Percentiles rank a stretch among this genome's conserved stretches.
These are phyloP conservation scores for Drosophila mercatorum DNA, from an alignment of 2,888 invertebrate species.

Conservation along the genomic window DNA sequence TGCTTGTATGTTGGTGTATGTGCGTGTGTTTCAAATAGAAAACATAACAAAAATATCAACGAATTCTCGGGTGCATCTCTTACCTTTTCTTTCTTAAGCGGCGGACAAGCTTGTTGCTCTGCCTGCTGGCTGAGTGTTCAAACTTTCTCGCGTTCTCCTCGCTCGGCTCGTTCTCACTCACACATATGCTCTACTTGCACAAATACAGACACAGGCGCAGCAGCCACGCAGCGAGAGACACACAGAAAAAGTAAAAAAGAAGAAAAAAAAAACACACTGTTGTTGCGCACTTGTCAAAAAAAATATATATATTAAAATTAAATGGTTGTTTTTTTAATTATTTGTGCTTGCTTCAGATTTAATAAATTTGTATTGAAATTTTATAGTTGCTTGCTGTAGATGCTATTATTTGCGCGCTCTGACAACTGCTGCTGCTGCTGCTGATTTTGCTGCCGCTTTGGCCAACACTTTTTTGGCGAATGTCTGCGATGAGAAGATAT, in stretches of 20 bases:
- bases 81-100: slow-evolving; percentile 51
- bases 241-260: neutral
- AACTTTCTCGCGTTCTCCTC: slow-evolving; percentile 24
- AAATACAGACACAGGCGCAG: slow-evolving; percentile 25
- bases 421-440: slow-evolving; percentile 14
- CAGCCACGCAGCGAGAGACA: slow-evolving; percentile 47
- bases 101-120: slow-evolving; percentile 11
- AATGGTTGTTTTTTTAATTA: slow-evolving; percentile 8
- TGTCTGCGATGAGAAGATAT: slow-evolving; percentile 52
- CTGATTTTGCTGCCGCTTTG: slow-evolving; percentile 27
- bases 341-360: slow-evolving; percentile 1
- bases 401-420: slow-evolving; percentile 24
- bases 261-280: slow-evolving; percentile 18
- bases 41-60: slow-evolving; percentile 31
- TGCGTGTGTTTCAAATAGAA: slow-evolving; percentile 14
- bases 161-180: slow-evolving; percentile 12
- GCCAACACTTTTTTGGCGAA: slow-evolving; percentile 56
- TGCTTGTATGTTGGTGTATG: no score
- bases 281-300: slow-evolving; percentile 26
- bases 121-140: slow-evolving; percentile 25
- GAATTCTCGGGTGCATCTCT: slow-evolving; percentile 53
- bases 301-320: slow-evolving; percentile 6
- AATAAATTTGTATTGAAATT: neutral
- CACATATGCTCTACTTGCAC: slow-evolving; percentile 2
- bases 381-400: neutral